Evolutionary conservation across 2,888 invertebrate genomes (phyloP).

Genomic region (Omphaloscelis lunosa): DNA sequence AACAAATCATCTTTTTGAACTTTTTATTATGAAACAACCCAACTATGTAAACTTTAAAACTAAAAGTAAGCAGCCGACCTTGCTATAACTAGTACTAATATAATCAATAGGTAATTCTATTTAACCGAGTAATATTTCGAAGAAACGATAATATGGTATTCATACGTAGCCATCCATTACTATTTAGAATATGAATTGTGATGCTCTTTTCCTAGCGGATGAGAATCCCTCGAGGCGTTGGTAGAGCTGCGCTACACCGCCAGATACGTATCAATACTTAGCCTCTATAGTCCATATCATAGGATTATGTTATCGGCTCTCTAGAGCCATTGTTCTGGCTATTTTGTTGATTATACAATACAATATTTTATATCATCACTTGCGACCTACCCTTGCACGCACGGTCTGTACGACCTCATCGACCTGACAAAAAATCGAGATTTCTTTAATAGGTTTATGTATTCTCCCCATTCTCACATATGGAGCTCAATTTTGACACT

Average conservation of each 20-base stretch:
- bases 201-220: constrained; percentile 32
- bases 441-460: not conserved
- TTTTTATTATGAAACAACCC: not conserved
- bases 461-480: no score
- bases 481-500: no score
- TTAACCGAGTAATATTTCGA: constrained; percentile 1
- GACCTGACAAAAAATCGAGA: not conserved
- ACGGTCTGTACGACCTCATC: not conserved
- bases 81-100: not conserved
- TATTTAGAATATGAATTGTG: constrained; percentile 45
- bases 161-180: constrained; percentile 31
- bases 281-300: constrained; percentile 12
- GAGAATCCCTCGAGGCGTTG: constrained; percentile 22
- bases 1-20: not conserved
- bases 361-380: not conserved
- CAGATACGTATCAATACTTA: constrained; percentile 19
- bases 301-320: constrained; percentile 8
- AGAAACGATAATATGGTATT: constrained; percentile 17
- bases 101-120: not conserved
- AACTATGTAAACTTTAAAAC: not conserved
- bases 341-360: not conserved
- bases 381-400: not conserved
- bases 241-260: constrained; percentile 16
- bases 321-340: not conserved
- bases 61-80: not conserved